Conservation (phyloP, 2,113 vertebrate genomes). For the Dendrocopos noguchii region DNA sequence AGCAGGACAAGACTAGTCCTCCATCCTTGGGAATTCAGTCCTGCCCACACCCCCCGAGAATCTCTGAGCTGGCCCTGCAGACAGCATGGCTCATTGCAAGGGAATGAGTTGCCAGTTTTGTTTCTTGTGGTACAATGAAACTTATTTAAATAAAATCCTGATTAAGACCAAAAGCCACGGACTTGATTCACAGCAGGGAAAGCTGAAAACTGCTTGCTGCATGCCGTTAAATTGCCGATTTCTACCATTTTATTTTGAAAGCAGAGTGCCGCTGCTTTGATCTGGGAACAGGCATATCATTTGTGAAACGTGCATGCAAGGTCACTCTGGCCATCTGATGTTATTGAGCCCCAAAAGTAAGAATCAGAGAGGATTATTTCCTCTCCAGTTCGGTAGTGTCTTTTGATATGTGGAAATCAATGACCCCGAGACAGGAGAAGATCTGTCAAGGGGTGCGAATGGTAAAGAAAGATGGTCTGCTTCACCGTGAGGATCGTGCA, state of each 20-base stretch:
- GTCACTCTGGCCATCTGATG: constrained; percentile 5
- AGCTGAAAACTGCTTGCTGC: constrained; percentile 57
- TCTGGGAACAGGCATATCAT: background rate
- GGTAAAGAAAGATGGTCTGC: background rate
- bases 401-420: background rate
- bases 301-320: constrained; percentile 31
- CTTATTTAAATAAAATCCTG: constrained; percentile 72
- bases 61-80: constrained; percentile 18
- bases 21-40: background rate
- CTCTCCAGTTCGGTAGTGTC: background rate
- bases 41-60: constrained; percentile 2
- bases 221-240: constrained; percentile 54
- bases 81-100: background rate
- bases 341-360: background rate
- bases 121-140: constrained; percentile 44
- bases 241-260: constrained; percentile 54
- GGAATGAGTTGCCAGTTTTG: constrained; percentile 49
- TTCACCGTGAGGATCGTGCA: background rate
- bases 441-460: background rate
- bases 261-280: constrained; percentile 21
- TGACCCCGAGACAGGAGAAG: background rate
- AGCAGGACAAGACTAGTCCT: background rate
- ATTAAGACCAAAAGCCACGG: constrained; percentile 45
- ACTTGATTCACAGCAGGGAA: constrained; percentile 55
- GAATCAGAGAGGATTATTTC: background rate